Base-by-base conservation (phyloP, 2,797 vertebrate species). In the Sebastes steindachneri region DNA sequence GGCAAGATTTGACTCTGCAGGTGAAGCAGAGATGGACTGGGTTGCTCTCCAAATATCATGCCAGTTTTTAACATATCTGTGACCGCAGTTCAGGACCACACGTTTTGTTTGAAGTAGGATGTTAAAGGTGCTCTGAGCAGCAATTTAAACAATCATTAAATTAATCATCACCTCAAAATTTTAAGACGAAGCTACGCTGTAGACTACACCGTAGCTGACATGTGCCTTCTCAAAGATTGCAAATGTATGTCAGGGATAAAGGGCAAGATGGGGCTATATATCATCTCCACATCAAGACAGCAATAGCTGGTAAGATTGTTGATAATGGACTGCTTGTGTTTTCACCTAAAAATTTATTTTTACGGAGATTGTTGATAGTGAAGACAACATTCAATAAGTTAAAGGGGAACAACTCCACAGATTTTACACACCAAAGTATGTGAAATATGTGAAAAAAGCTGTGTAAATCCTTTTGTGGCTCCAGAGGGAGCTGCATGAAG, bases 1-100 rank as follows among this genome's bases (percentile, higher is more conserved):
- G 55, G 19, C 8, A 33, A 67, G 73, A 66, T 83, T 78, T 77
- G 81, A 65, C 64, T 80, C 75, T 72, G 76, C 72, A 86, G 77
- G 81, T 84, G 76, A 4, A 77, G 55, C 76, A 60, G 64, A 74
- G 73, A 51, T 75, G 73, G 68, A 73, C 72, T 19, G 15, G 15
- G 26, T 63, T 72, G 62, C 28, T 78, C 77, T 76, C 41, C 8
- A 67, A 83, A 86, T 76, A 79, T 73, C 70, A 41, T 62, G 68
- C 63, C 48, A 74, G 29, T 66, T 82, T 87, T 87, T 48, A 73
- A 68, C 57, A 68, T 68, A 75, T 72, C 53, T 41, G 62, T 23
- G 58, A 77, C 35, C 35, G 3, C 29, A 58, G 68, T 25, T 66
- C 53, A 68, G 67, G 19, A 58, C 51, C 23, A 69, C 35, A 45